Base-by-base conservation (phyloP, 1,140 invertebrate genomes). In the Drosophila pseudoananassae region DNA sequence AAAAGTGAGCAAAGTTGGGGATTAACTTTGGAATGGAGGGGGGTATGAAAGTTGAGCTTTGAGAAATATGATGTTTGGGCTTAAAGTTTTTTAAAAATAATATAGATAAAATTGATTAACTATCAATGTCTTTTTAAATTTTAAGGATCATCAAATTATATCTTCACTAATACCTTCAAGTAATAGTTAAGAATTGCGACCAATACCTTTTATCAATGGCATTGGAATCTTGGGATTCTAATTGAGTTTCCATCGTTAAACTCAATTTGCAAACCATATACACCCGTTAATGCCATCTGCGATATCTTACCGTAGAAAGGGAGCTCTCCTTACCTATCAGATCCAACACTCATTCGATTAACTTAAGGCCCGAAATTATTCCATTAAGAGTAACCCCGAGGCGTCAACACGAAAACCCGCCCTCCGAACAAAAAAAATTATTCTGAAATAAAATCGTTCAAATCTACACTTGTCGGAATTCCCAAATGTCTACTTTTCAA, bases 401-500 rank as follows among this genome's bases (percentile, higher is more conserved):
- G 81, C 73, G 54, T 70, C 52, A 70, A 81, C 68, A 77, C 23
- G 56, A 31, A 71, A 78, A 65, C 9, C 33, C 78, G 47, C 73
- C 56, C 57, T 29, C 55, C 40, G 9, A 7, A 7, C 2, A 36
- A 36, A 36, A 36, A 33, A 10, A 20, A 40, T 57, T 38, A 66
- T 15, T 7, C 2, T 31, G 33, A 10, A 10, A 45, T 66, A 27
- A 43, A 33, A 45, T 29, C 25, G 40, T 60, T 49, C 27, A 82
- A 74, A 65, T 55, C 56, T 63, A 69, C 76, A 84, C 78, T 89
- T 90, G 70, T 76, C 63, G 45, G 72, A 87, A 82, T 87, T 90
- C 85, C 85, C 85, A 90, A 90, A 90, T 90, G 85, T 76, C 87
- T 83, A 65, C 78, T 90, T 90, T 85, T 76, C 69, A 78, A 82